phyloP scores from a whole-genome alignment of 2,888 invertebrate genomes.

The Hermodice carunculata region DNA sequence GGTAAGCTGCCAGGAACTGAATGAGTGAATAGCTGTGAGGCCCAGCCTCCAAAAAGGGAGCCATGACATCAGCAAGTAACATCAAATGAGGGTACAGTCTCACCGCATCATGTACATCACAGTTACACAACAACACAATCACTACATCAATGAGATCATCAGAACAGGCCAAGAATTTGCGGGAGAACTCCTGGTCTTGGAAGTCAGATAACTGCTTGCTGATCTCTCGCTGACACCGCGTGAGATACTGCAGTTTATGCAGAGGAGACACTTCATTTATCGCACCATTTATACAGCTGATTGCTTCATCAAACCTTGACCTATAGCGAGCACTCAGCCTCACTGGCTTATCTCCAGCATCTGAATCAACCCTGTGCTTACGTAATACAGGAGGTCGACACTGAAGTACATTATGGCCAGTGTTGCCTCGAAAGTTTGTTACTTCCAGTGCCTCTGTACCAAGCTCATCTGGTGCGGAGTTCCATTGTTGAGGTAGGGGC shows the following conservation, averaged over 20 bases:
- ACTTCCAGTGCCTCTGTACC: background rate
- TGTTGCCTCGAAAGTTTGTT: background rate
- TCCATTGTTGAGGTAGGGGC: background rate
- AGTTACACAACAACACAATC: conserved; percentile 49
- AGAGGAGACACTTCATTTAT: conserved; percentile 25
- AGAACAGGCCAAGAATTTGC: conserved; percentile 18
- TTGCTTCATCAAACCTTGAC: no score
- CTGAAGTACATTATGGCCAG: background rate
- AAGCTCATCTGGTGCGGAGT: background rate
- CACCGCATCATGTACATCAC: conserved; percentile 38
- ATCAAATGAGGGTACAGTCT: conserved; percentile 51
- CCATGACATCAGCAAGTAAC: conserved; percentile 52
- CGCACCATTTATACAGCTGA: conserved; percentile 14
- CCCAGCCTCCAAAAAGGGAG: conserved; percentile 53
- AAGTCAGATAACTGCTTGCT: conserved; percentile 19
- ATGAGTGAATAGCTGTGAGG: conserved; percentile 57
- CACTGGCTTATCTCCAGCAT: no score
- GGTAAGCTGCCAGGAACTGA: conserved; percentile 56
- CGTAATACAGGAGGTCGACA: background rate
- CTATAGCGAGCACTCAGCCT: no score
- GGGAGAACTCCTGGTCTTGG: conserved; percentile 9
- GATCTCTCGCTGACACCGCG: conserved; percentile 33
- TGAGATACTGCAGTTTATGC: conserved; percentile 34
- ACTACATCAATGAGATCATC: conserved; percentile 44
- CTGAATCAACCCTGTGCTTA: no score